Base-by-base conservation (phyloP, 1,140 invertebrate species). In the Pentalonia nigronervosa region DNA sequence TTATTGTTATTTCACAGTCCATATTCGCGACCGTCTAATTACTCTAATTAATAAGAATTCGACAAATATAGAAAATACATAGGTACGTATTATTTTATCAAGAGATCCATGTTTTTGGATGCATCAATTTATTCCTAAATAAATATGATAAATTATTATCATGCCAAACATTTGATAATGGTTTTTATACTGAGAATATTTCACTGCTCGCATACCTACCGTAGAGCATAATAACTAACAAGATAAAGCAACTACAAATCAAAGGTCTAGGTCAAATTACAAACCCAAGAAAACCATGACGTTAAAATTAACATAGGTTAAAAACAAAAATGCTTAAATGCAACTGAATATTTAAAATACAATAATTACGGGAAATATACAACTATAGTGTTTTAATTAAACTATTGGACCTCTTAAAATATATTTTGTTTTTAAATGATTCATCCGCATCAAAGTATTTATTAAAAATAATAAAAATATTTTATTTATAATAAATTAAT, bases 181-280 rank as follows among this genome's bases (percentile, higher is more conserved):
- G 25, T 1, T n/a, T 47, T 86, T 86, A 86, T 53, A 88, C 47
- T 20, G 8, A 36, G 76, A 53, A 90, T 41, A 90, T 56, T 56
- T 41, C 20, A 90, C 11, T 41, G n/a, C 56, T 90, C 2, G 17
- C 36, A 34, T 67, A 90, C 34, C 45, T 67, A 90, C 34, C 45
- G n/a, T 45, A 21, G 3, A 93, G 84, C 8, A 53, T 0, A 86
- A 93, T 34, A 93, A 92, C 81, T 20, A 93, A 86, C 23, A 86
- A 92, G 91, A 93, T 93, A 93, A 93, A 86, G 53, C 9, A 45
- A 83, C 76, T 34, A 86, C 47, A 93, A 93, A 93, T 86, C 81
- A 93, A 93, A 93, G 91, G 91, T 93, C 81, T 93, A 86, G 91
- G 91, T 93, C 50, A 93, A 7, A 50, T 86, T 41, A 93, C 17